A percentile compares a stretch with the other conserved stretches of the same genome.
These are phyloP conservation scores for Apeltes quadracus DNA, from an alignment of 2,113 vertebrate genomes.

Conservation along the genomic window DNA sequence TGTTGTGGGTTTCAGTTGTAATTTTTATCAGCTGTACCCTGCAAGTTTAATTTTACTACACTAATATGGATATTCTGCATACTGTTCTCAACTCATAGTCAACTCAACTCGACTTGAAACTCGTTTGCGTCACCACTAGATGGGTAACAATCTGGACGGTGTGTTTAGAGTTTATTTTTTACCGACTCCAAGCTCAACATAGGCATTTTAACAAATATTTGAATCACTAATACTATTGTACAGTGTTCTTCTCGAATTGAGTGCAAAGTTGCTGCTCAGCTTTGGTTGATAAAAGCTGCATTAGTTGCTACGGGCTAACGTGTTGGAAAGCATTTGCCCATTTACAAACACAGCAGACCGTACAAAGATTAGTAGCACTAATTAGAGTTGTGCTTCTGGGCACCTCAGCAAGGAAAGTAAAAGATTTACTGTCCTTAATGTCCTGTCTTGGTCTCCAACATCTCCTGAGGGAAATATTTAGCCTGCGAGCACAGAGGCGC, in stretches of 20 bases:
- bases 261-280: background rate
- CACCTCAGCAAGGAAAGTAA: background rate
- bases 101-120: too few relatives aligned
- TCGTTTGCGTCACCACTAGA: too few relatives aligned
- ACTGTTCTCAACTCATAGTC: background rate
- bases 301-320: background rate
- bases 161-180: background rate
- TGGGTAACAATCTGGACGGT: background rate
- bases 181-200: background rate
- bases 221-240: background rate
- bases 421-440: background rate
- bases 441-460: background rate
- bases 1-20: background rate
- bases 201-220: background rate
- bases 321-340: background rate
- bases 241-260: background rate
- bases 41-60: background rate
- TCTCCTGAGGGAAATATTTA: background rate
- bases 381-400: background rate
- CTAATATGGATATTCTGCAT: background rate
- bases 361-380: background rate
- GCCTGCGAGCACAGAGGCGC: background rate
- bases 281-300: background rate
- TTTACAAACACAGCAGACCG: background rate
- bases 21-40: too few relatives aligned